Evolutionary conservation across 2,797 vertebrate genomes (phyloP), one percentile per base, ranked within the genome.

Genomic region (Melanogrammus aeglefinus): DNA sequence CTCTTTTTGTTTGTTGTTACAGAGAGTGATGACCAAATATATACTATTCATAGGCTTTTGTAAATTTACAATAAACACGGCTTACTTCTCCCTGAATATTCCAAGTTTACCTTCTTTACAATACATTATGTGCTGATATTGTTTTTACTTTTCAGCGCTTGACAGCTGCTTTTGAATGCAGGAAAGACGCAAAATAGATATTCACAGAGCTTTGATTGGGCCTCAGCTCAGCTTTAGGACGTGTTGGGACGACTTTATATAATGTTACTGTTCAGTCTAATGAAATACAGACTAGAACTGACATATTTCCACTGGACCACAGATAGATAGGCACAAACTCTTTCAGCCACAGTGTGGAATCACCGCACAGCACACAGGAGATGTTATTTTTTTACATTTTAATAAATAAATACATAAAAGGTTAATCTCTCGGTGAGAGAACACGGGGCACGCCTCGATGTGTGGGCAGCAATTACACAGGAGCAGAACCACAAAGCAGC

Each of bases 321-420:
- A 24, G 21, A 66, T 63, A 21, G 75, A 66, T 36, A 21, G 75
- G 18, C 47, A 57, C 21, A 21, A 3, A 57, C 18, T 5, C 47
- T 57, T 57, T 18, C 47, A 18, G 47, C 12, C 44, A 47, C 44
- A 47, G 8, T 57, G 38, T 36, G 39, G 79, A 82, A 91, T 80
- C 66, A 89, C 78, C 80, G 85, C 44, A 79, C 75, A 7, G 44
- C 38, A 86, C 44, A 82, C 51, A 73, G 3, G 3, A 36, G 8
- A 9, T 18, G 36, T 84, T 83, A 78, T 92, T 92, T 85, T 85
- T 91, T 88, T 87, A 71, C 2, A 66, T 92, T 95, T 95, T 94
- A 94, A 94, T 95, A 95, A 94, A 94, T 94, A 94, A 94, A 94
- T 93, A 94, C 86, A 94, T 82, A 91, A 93, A 94, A 94, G 89